These are phyloP conservation scores for Catonia carolina DNA, from an alignment of 2,888 invertebrate species.

Conservation along the genomic window DNA sequence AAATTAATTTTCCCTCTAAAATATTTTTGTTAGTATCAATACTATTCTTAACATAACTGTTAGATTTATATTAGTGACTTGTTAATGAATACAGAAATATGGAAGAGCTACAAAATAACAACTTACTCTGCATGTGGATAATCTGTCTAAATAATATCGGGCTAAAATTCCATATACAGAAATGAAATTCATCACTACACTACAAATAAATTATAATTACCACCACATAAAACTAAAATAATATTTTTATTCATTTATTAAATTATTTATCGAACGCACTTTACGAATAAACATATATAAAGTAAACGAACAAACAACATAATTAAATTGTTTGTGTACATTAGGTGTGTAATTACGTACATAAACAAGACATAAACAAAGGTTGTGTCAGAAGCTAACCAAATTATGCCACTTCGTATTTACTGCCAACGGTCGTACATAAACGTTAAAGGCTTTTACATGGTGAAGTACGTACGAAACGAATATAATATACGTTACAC, in stretches of 20 bases:
- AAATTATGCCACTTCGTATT: neutral
- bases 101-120: neutral
- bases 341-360: too few relatives aligned
- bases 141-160: neutral
- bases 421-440: neutral
- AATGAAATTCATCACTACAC: constrained; percentile 4
- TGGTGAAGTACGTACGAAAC: constrained; percentile 9
- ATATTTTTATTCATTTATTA: neutral
- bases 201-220: neutral
- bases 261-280: neutral
- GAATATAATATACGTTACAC: too few relatives aligned
- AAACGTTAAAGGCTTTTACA: neutral
- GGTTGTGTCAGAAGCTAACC: neutral
- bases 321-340: too few relatives aligned
- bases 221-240: neutral
- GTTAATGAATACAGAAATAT: too few relatives aligned
- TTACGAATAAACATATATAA: too few relatives aligned
- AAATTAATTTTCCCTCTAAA: too few relatives aligned
- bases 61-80: too few relatives aligned
- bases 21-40: too few relatives aligned
- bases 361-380: constrained; percentile 3
- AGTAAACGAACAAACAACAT: too few relatives aligned
- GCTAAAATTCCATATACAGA: neutral
- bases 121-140: constrained; percentile 14
- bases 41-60: too few relatives aligned